These are phyloP conservation scores for Leptinotarsa texana DNA, from an alignment of 1,140 invertebrate species.

Conservation along the genomic window DNA sequence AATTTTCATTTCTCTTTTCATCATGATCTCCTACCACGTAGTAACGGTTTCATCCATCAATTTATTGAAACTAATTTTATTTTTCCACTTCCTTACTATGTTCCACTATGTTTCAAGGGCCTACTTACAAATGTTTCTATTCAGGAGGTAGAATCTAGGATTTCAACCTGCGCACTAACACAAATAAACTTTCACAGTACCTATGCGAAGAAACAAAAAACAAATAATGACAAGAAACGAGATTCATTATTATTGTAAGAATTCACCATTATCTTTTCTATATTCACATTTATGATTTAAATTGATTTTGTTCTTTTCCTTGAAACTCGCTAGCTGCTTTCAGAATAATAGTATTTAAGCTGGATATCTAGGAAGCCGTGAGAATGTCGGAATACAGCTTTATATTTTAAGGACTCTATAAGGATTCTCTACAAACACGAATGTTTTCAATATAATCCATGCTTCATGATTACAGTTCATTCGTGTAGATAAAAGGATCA, in stretches of 20 bases:
- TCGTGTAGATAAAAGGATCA: too few relatives aligned
- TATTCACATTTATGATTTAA: not conserved
- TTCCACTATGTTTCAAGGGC: not conserved
- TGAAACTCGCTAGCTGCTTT: not conserved
- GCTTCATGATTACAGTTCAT: too few relatives aligned
- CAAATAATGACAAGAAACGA: too few relatives aligned
- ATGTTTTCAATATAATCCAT: conserved; percentile 1
- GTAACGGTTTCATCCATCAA: too few relatives aligned
- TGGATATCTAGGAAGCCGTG: conserved; percentile 24
- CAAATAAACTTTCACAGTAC: too few relatives aligned
- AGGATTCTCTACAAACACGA: conserved; percentile 21
- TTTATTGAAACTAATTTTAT: not conserved
- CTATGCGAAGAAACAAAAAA: too few relatives aligned
- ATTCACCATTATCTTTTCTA: not conserved
- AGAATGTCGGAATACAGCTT: conserved; percentile 17
- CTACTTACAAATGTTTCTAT: not conserved
- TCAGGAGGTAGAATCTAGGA: too few relatives aligned
- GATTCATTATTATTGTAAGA: not conserved
- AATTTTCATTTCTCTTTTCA: too few relatives aligned
- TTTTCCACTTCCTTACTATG: not conserved
- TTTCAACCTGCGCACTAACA: too few relatives aligned
- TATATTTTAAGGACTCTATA: conserved; percentile 16
- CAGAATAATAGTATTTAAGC: conserved; percentile 6
- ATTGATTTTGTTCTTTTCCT: not conserved
- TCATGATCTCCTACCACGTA: too few relatives aligned